Conservation (phyloP, 2,888 invertebrate species). For the Aproaerema taeniolella region DNA sequence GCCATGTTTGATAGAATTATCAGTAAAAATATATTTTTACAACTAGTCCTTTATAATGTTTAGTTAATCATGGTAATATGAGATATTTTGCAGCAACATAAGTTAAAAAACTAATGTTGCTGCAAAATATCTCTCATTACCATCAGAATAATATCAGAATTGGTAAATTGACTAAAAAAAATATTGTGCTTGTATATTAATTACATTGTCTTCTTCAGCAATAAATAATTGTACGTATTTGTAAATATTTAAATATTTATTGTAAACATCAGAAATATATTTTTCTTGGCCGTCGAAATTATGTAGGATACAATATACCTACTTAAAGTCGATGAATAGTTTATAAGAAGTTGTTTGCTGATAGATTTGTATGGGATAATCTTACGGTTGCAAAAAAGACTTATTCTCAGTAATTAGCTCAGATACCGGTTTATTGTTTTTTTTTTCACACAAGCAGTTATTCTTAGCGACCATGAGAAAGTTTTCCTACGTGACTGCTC, state of each 20-base stretch:
- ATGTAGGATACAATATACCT: too few species aligned
- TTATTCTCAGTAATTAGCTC: not conserved
- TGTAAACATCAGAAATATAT: constrained; percentile 71
- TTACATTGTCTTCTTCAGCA: constrained; percentile 66
- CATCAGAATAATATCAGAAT: too few species aligned
- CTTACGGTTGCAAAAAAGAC: not conserved
- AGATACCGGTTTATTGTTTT: not conserved
- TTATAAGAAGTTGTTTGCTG: constrained; percentile 24
- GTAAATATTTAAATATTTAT: constrained; percentile 66
- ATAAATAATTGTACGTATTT: constrained; percentile 66
- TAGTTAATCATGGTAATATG: constrained; percentile 60
- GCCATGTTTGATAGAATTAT: constrained; percentile 40
- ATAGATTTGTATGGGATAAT: not conserved
- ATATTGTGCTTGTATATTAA: not conserved
- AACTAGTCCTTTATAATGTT: constrained; percentile 69
- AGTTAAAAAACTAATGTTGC: constrained; percentile 45
- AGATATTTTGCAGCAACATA: constrained; percentile 53
- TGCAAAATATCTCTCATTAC: constrained; percentile 25
- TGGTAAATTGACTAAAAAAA: too few species aligned
- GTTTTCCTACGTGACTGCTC: not conserved
- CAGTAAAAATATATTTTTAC: constrained; percentile 59
- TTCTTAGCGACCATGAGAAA: constrained; percentile 1
- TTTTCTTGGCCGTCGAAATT: constrained; percentile 67
- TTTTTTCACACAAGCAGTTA: not conserved
- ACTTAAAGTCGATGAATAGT: too few species aligned